These are phyloP conservation scores for Holothuria glaberrima DNA, from an alignment of 35 echinoderm and acorn worm species.

Conservation along the genomic window DNA sequence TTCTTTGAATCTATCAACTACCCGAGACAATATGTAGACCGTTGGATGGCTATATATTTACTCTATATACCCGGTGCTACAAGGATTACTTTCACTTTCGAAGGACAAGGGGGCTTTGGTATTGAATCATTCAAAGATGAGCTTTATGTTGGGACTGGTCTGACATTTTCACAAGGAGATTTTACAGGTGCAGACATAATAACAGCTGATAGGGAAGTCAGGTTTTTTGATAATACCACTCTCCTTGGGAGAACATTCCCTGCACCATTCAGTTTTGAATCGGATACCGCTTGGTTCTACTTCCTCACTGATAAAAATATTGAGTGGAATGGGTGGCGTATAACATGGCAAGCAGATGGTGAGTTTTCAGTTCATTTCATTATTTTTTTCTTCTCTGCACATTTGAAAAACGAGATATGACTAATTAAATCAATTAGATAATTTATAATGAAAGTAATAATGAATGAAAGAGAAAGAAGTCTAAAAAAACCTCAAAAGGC, in stretches of 20 bases:
- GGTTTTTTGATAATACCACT: constrained; percentile 49
- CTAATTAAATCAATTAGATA: too few species aligned
- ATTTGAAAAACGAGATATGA: too few species aligned
- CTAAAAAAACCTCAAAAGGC: too few species aligned
- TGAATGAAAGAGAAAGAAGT: too few species aligned
- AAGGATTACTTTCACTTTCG: constrained; percentile 58
- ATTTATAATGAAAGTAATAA: too few species aligned
- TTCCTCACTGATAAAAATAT: constrained; percentile 73
- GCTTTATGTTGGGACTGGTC: constrained; percentile 67
- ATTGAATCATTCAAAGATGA: constrained; percentile 78
- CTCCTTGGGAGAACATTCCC: neutral
- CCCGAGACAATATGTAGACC: constrained; percentile 38
- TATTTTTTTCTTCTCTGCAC: too few species aligned
- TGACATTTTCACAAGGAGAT: neutral
- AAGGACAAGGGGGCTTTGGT: constrained; percentile 35
- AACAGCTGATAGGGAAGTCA: neutral
- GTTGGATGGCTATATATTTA: constrained; percentile 53
- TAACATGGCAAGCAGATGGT: constrained; percentile 46
- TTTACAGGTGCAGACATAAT: neutral
- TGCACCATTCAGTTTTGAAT: neutral
- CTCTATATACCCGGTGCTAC: constrained; percentile 69
- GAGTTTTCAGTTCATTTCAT: too few species aligned
- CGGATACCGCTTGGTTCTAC: constrained; percentile 66
- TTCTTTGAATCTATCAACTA: constrained; percentile 62
- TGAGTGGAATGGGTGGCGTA: constrained; percentile 8